Conservation (phyloP, 2,113 vertebrate species). For the Caracal caracal region DNA sequence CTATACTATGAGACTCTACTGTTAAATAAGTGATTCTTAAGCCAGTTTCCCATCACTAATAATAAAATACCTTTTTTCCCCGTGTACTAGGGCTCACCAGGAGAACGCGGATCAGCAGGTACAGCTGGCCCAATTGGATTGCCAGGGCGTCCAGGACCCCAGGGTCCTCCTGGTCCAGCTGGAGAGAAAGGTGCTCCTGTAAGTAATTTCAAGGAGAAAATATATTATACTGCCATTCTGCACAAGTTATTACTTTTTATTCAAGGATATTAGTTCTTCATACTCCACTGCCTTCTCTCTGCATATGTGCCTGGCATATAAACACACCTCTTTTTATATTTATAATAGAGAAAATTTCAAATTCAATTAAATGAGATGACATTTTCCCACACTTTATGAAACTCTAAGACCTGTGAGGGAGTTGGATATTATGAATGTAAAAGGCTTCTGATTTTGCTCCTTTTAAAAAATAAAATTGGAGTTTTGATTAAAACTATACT, state of each 20-base stretch:
- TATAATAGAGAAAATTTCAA: slow-evolving; percentile 64
- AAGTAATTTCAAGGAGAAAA: slow-evolving; percentile 81
- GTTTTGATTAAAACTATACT: slow-evolving; percentile 76
- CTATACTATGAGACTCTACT: background rate
- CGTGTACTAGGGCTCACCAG: slow-evolving; percentile 93
- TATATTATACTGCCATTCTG: background rate
- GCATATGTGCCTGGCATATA: slow-evolving; percentile 30
- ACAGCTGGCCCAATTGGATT: slow-evolving; percentile 94
- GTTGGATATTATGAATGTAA: slow-evolving; percentile 58
- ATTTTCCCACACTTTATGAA: slow-evolving; percentile 67
- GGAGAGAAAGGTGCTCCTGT: slow-evolving; percentile 98
- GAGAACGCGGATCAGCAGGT: slow-evolving; percentile 95
- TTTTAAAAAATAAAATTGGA: slow-evolving; percentile 64
- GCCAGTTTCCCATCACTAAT: background rate
- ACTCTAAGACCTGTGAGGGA: slow-evolving; percentile 5
- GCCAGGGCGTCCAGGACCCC: slow-evolving; percentile 94
- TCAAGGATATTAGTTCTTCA: slow-evolving; percentile 52
- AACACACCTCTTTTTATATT: slow-evolving; percentile 37
- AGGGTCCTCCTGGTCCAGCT: slow-evolving; percentile 95
- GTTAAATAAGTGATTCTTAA: background rate
- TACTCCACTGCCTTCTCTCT: slow-evolving; percentile 19
- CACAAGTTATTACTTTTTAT: slow-evolving; percentile 50
- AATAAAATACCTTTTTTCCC: rapidly evolving
- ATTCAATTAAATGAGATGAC: slow-evolving; percentile 66
- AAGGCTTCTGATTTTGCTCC: slow-evolving; percentile 54